Conservation (phyloP, 2,113 vertebrate species). For the Charina bottae region DNA sequence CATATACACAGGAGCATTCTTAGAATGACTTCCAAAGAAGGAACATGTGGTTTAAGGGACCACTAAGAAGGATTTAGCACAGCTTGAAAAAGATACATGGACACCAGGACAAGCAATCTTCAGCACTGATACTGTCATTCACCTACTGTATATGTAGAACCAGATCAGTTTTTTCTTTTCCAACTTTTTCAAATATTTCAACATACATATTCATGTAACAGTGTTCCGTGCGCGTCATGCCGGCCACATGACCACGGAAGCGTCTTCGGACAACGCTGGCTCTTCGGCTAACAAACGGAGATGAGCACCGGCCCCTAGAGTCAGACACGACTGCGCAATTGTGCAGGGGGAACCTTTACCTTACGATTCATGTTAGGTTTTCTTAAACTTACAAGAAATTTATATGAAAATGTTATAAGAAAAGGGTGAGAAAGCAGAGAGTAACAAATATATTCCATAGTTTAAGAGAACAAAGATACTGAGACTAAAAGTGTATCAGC, state of each 20-base stretch:
- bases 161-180: too few relatives aligned
- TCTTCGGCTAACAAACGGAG: too few relatives aligned
- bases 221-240: too few relatives aligned
- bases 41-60: neutral
- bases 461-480: neutral
- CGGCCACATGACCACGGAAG: too few relatives aligned
- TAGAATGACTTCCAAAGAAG: neutral
- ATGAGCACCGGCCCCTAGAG: too few relatives aligned
- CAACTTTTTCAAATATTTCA: neutral
- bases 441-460: neutral
- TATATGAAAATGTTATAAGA: neutral
- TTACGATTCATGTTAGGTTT: neutral
- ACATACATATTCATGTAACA: neutral
- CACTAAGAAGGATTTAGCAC: neutral
- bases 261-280: too few relatives aligned
- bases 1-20: constrained; percentile 18
- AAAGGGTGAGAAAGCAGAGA: neutral
- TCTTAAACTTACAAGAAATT: too few relatives aligned
- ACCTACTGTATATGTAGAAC: neutral
- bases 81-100: neutral
- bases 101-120: neutral
- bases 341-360: too few relatives aligned
- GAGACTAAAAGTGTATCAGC: neutral
- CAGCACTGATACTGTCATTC: neutral
- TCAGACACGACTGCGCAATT: too few relatives aligned